A percentile compares a stretch with the other conserved stretches of the same genome.
Evolutionary conservation across 2,113 vertebrate species (phyloP).

Genomic region (Haliaeetus leucogaster): DNA sequence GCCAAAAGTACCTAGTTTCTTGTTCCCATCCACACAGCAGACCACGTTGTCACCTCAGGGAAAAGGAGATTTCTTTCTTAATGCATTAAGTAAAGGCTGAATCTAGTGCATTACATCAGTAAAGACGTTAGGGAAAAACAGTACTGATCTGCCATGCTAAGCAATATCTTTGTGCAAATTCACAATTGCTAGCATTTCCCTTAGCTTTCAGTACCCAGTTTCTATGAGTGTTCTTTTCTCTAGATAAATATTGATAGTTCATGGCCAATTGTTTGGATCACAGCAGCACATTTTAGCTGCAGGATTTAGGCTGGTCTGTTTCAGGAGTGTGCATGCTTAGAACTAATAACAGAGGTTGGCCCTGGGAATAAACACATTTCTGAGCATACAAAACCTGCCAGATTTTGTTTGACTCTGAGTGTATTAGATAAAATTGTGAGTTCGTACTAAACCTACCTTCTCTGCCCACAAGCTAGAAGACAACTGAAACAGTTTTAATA

Average conservation of each 20-base stretch:
- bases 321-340: neutral
- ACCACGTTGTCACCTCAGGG: neutral
- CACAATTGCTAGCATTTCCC: neutral
- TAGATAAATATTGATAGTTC: neutral
- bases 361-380: neutral
- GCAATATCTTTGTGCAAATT: neutral
- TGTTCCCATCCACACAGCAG: neutral
- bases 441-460: neutral
- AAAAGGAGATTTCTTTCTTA: neutral
- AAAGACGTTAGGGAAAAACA: neutral
- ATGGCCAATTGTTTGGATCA: neutral
- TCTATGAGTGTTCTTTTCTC: neutral
- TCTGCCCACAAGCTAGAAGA: neutral
- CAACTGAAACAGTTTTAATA: neutral
- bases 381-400: neutral
- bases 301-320: neutral
- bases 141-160: neutral
- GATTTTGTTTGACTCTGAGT: neutral
- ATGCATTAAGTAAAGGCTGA: neutral
- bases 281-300: neutral
- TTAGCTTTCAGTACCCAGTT: neutral
- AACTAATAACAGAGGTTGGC: neutral
- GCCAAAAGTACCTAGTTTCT: neutral
- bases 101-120: neutral
- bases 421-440: neutral